Percentiles rank a stretch among this genome's conserved stretches.
Evolutionary conservation across 1,140 invertebrate genomes (phyloP).

Genomic region (Caerostris darwini): DNA sequence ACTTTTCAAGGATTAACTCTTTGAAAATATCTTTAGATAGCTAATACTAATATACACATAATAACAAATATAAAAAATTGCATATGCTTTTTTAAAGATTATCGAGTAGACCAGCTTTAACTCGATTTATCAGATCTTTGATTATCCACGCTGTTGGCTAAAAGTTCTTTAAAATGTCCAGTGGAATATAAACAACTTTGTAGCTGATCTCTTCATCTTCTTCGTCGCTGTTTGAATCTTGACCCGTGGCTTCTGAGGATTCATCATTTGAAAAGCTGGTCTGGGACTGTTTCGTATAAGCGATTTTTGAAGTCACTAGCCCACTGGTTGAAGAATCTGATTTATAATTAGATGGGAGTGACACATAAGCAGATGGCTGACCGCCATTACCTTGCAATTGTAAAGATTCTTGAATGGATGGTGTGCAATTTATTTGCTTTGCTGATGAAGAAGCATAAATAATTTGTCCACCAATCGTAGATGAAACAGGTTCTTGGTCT

Average conservation of each 20-base stretch:
- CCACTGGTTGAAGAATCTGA: background rate
- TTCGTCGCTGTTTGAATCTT: conserved; percentile 27
- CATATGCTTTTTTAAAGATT: background rate
- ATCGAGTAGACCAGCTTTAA: background rate
- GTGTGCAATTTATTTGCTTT: conserved; percentile 49
- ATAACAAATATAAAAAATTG: background rate
- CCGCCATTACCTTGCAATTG: background rate
- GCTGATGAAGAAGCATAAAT: conserved; percentile 50
- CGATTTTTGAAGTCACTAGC: background rate
- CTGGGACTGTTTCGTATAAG: background rate
- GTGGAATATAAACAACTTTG: conserved; percentile 76
- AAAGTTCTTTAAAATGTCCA: conserved; percentile 69
- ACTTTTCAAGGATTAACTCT: background rate
- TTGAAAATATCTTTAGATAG: background rate
- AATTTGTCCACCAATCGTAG: background rate
- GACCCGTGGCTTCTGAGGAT: background rate
- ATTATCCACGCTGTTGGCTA: conserved; percentile 60
- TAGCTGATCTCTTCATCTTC: conserved; percentile 57
- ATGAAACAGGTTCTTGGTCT: conserved; percentile 25
- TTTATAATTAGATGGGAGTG: background rate
- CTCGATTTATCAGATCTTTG: conserved; percentile 22
- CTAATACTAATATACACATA: too few relatives aligned
- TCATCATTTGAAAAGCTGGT: background rate
- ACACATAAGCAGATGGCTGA: background rate
- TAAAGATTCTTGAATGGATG: background rate